Evolutionary conservation across 2,888 invertebrate genomes (phyloP).

Genomic region (Ochropacha duplaris): DNA sequence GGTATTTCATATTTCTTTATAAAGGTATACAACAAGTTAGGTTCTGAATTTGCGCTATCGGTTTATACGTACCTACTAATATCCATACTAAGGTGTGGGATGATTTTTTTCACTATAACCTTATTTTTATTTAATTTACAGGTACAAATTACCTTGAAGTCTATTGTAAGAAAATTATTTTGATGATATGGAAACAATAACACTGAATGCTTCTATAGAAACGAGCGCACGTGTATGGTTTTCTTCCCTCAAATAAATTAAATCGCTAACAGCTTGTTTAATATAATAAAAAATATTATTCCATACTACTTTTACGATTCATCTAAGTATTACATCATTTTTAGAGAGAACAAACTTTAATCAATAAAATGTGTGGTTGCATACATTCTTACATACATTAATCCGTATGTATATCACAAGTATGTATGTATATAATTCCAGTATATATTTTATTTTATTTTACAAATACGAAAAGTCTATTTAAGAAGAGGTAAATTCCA

Average conservation of each 20-base stretch:
- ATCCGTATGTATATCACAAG: conserved; percentile 2
- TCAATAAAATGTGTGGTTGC: neutral
- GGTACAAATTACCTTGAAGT: neutral
- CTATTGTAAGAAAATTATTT: neutral
- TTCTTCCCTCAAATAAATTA: neutral
- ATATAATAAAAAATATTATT: neutral
- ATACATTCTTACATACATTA: neutral
- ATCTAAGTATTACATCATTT: neutral
- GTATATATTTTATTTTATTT: conserved; percentile 9
- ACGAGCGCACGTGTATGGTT: neutral
- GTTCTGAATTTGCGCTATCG: neutral
- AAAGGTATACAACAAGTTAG: neutral
- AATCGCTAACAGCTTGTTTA: neutral
- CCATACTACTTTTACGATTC: neutral
- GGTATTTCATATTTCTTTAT: too few species aligned
- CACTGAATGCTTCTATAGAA: neutral
- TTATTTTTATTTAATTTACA: neutral
- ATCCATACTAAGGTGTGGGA: too few species aligned
- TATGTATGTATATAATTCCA: conserved; percentile 4
- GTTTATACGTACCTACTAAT: neutral
- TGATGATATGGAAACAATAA: neutral
- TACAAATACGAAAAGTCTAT: conserved; percentile 22
- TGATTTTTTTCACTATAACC: neutral
- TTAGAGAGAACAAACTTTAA: neutral
- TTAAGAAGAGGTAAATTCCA: conserved; percentile 32